Evolutionary conservation across 2,888 invertebrate species (phyloP).

Genomic region (Lapara coniferarum): DNA sequence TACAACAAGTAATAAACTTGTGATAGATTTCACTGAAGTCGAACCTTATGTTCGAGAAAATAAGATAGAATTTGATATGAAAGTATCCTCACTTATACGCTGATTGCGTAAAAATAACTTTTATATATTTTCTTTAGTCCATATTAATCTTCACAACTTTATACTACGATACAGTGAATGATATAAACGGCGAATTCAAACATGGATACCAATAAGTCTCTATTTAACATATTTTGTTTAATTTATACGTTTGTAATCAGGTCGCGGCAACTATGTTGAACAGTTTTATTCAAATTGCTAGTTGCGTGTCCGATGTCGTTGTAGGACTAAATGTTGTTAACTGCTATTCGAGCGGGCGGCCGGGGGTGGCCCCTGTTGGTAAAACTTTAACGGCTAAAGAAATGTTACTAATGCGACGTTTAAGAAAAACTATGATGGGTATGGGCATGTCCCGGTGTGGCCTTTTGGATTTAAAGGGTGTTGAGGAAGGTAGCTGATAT

Average conservation of each 20-base stretch:
- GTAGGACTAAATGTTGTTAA: constrained; percentile 27
- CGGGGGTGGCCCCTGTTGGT: constrained; percentile 8
- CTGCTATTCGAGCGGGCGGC: constrained; percentile 29
- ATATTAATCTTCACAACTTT: too few relatives aligned
- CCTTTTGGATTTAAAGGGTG: not conserved
- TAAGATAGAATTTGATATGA: too few relatives aligned
- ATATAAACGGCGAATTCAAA: not conserved
- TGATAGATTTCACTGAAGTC: too few relatives aligned
- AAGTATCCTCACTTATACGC: too few relatives aligned
- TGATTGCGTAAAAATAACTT: too few relatives aligned
- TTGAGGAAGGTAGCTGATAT: too few relatives aligned
- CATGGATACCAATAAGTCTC: not conserved
- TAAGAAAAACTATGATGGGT: not conserved
- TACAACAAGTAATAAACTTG: too few relatives aligned
- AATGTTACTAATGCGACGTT: not conserved
- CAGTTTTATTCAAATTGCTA: constrained; percentile 8
- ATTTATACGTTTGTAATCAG: constrained; percentile 37
- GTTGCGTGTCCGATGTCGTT: constrained; percentile 30
- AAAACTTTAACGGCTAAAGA: not conserved
- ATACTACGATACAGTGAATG: not conserved
- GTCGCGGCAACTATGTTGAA: constrained; percentile 26
- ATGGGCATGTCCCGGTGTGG: not conserved
- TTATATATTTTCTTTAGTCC: too few relatives aligned
- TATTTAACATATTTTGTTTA: constrained; percentile 1
- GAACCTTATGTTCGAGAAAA: too few relatives aligned